phyloP scores from a whole-genome alignment of 2,113 vertebrate genomes.

The Salvelinus sp. region DNA sequence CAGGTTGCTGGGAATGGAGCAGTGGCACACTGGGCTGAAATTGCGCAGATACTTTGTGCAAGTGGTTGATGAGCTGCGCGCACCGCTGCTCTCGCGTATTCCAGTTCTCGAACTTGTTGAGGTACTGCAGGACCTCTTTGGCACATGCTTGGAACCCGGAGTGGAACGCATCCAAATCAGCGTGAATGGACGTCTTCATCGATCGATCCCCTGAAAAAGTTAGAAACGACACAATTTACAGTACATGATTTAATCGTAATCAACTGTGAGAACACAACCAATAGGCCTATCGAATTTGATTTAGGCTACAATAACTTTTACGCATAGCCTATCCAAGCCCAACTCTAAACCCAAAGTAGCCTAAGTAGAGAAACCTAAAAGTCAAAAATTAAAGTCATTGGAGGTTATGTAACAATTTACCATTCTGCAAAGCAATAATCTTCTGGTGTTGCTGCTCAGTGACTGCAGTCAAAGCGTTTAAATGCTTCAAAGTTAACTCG shows the following conservation, averaged over 20 bases:
- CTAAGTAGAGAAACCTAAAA: not conserved
- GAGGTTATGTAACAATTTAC: constrained; percentile 69
- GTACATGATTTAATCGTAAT: not conserved
- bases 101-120: constrained; percentile 90
- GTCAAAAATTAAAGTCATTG: not conserved
- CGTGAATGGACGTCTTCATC: constrained; percentile 83
- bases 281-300: no score
- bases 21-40: constrained; percentile 75
- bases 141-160: constrained; percentile 94
- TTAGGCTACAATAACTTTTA: no score
- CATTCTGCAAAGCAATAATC: constrained; percentile 92
- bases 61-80: constrained; percentile 85
- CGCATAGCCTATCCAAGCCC: no score
- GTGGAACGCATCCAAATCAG: constrained; percentile 91
- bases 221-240: not conserved
- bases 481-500: constrained; percentile 95
- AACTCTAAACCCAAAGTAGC: not conserved
- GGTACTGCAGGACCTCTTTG: constrained; percentile 93
- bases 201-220: constrained; percentile 81
- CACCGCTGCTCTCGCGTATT: constrained; percentile 87
- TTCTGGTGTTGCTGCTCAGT: constrained; percentile 98
- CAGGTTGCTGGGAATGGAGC: constrained; percentile 73
- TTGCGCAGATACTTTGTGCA: constrained; percentile 86
- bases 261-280: no score
- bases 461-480: constrained; percentile 93